Evolutionary conservation across 2,888 invertebrate species (phyloP).

Genomic region (Drosophila sordidapex): DNA sequence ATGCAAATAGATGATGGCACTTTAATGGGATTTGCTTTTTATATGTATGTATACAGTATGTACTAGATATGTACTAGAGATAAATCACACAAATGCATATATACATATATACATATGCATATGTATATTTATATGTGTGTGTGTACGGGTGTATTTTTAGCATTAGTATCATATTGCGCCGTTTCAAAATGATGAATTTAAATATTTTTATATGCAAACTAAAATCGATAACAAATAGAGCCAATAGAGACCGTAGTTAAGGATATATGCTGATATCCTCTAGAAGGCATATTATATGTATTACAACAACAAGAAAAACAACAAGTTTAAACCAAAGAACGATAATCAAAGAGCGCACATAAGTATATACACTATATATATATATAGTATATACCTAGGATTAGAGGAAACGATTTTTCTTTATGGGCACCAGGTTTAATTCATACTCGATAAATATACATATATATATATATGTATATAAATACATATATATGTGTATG

Average conservation of each 20-base stretch:
- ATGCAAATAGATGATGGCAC: slow-evolving; percentile 58
- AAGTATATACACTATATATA: slow-evolving; percentile 19
- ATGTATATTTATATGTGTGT: slow-evolving; percentile 11
- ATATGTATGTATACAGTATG: slow-evolving; percentile 40
- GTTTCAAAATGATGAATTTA: slow-evolving; percentile 75
- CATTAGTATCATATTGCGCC: slow-evolving; percentile 53
- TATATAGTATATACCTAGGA: slow-evolving; percentile 24
- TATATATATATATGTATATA: neutral
- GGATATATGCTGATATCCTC: slow-evolving; percentile 8
- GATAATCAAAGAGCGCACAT: slow-evolving; percentile 71
- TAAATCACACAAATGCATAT: slow-evolving; percentile 8
- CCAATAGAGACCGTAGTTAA: slow-evolving; percentile 50
- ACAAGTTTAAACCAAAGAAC: slow-evolving; percentile 57
- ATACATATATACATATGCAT: slow-evolving; percentile 17
- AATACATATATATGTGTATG: neutral
- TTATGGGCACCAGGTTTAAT: slow-evolving; percentile 66
- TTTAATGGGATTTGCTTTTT: slow-evolving; percentile 75
- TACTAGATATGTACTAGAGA: slow-evolving; percentile 18
- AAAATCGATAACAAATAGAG: slow-evolving; percentile 43
- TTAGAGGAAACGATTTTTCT: slow-evolving; percentile 19
- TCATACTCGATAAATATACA: slow-evolving; percentile 15
- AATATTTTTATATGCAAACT: slow-evolving; percentile 73
- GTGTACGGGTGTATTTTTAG: slow-evolving; percentile 39
- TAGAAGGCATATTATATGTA: slow-evolving; percentile 24
- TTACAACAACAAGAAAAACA: slow-evolving; percentile 10